These are phyloP conservation scores for Neodiprion lecontei DNA, from an alignment of 1,140 invertebrate species.

Conservation along the genomic window DNA sequence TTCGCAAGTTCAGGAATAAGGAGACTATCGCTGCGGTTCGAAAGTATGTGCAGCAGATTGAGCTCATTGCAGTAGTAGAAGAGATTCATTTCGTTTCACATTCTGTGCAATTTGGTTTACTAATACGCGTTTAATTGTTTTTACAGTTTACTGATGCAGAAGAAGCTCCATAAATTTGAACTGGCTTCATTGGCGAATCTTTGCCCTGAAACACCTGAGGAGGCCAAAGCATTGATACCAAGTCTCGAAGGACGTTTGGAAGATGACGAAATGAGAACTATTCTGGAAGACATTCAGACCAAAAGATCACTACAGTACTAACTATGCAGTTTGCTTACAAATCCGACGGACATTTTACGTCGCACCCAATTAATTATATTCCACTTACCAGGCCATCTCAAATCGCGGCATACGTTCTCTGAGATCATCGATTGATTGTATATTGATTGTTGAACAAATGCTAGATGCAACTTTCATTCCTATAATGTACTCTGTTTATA, in stretches of 20 bases:
- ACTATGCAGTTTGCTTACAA: conserved; percentile 36
- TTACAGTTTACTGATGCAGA: conserved; percentile 89
- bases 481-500: too few relatives aligned
- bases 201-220: conserved; percentile 97
- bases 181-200: conserved; percentile 96
- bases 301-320: conserved; percentile 97
- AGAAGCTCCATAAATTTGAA: conserved; percentile 99
- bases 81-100: too few relatives aligned
- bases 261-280: conserved; percentile 93
- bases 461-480: too few relatives aligned
- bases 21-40: conserved; percentile 96
- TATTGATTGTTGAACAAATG: too few relatives aligned
- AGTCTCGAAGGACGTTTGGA: conserved; percentile 95
- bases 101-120: too few relatives aligned
- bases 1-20: conserved; percentile 97
- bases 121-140: conserved; percentile 25
- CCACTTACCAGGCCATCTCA: too few relatives aligned
- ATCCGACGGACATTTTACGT: background rate
- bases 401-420: too few relatives aligned
- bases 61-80: too few relatives aligned
- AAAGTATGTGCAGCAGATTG: conserved; percentile 66
- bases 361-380: too few relatives aligned
- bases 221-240: conserved; percentile 96
- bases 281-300: conserved; percentile 97
- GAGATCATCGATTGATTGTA: too few relatives aligned